These are phyloP conservation scores for Hipposideros armiger DNA, from an alignment of 2,113 vertebrate genomes.

Conservation along the genomic window DNA sequence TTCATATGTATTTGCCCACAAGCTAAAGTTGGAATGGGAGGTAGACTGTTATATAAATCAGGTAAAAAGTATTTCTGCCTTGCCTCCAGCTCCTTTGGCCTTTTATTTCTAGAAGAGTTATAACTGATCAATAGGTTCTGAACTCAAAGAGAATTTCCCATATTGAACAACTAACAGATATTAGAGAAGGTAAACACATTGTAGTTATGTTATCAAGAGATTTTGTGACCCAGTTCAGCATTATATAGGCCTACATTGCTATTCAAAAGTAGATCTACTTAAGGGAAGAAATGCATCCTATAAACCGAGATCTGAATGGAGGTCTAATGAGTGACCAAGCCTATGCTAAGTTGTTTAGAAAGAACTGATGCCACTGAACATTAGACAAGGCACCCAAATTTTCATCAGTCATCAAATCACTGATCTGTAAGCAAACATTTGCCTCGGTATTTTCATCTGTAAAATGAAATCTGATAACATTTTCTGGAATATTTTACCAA, in stretches of 20 bases:
- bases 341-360: not conserved
- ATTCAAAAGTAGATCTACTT: not conserved
- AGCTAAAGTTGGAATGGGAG: not conserved
- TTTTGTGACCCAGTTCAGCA: slow-evolving; percentile 7
- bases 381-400: not conserved
- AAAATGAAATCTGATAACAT: slow-evolving; percentile 32
- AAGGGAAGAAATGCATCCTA: not conserved
- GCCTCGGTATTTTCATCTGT: not conserved
- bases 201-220: not conserved
- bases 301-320: not conserved
- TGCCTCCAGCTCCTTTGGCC: not conserved
- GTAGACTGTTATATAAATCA: not conserved
- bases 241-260: slow-evolving; percentile 11
- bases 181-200: slow-evolving; percentile 27
- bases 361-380: not conserved
- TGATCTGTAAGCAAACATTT: not conserved
- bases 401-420: slow-evolving; percentile 11
- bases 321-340: not conserved
- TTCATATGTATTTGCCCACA: slow-evolving; percentile 8
- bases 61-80: slow-evolving; percentile 38
- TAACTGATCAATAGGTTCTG: not conserved
- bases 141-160: slow-evolving; percentile 10
- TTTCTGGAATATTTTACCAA: not conserved
- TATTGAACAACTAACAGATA: slow-evolving; percentile 5
- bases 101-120: slow-evolving; percentile 48